Evolutionary conservation across 2,888 invertebrate genomes (phyloP).

Genomic region (Biston stratarius): DNA sequence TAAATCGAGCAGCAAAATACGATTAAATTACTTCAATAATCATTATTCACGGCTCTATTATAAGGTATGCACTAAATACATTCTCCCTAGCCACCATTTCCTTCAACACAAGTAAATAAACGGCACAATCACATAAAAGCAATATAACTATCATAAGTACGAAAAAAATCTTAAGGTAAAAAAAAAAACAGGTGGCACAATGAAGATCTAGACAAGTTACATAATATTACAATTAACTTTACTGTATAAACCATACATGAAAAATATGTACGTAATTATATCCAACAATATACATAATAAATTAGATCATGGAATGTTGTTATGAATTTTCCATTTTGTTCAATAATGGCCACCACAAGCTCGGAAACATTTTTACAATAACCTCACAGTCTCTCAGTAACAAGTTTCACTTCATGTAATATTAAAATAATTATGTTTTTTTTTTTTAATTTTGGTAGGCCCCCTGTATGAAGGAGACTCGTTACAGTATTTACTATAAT

Average conservation of each 20-base stretch:
- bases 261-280: conserved; percentile 79
- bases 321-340: conserved; percentile 72
- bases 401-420: too few relatives aligned
- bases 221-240: conserved; percentile 74
- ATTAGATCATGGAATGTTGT: conserved; percentile 86
- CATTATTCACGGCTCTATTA: conserved; percentile 20
- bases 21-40: conserved; percentile 12
- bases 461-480: conserved; percentile 52
- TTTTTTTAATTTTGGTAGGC: too few relatives aligned
- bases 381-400: too few relatives aligned
- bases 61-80: background rate
- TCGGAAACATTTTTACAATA: too few relatives aligned
- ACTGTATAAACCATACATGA: conserved; percentile 78
- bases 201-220: conserved; percentile 83
- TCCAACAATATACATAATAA: conserved; percentile 85
- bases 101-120: conserved; percentile 20
- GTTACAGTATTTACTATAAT: conserved; percentile 55
- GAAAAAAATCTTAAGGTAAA: conserved; percentile 78
- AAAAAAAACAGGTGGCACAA: conserved; percentile 78
- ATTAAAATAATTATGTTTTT: too few relatives aligned
- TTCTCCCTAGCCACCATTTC: conserved; percentile 5
- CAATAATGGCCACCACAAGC: conserved; percentile 47
- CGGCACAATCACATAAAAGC: conserved; percentile 74
- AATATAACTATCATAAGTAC: conserved; percentile 82
- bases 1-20: conserved; percentile 26